Base-by-base conservation (phyloP, 1,140 invertebrate species). In the Mactra quadrangularis region DNA sequence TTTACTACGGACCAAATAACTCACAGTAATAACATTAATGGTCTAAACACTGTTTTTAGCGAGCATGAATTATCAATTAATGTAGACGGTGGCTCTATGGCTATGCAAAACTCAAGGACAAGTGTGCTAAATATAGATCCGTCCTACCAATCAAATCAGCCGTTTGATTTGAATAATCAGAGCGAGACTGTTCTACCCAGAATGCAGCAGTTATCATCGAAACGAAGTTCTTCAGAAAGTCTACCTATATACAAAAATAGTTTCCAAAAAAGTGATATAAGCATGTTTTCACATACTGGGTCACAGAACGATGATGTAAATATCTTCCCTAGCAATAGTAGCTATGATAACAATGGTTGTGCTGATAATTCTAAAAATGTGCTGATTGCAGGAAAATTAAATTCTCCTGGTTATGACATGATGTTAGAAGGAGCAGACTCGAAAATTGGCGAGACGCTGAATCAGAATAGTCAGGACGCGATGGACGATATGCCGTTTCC, bases 81-180 rank as follows among this genome's bases (percentile, higher is more conserved):
- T 9, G 22, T 33, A n/a, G 47, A 47, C 38, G 35, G 31, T 25
- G 35, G 47, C 47, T 68, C 64, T 41, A 68, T 68, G 45, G 27
- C 59, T n/a, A 47, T 41, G 6, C 35, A 25, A 38, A 41, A 41
- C n/a, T 7, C 68, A 13, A 4, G 15, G 22, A 41, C 55, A 45
- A 33, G 59, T 47, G 71, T 74, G 71, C 71, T 57, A 74, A 74
- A 74, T 74, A 59, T 74, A 74, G 53, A 55, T 74, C 52, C 71
- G 53, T 74, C 71, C 71, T 45, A 33, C 59, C 71, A 57, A 25
- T 22, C n/a, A 2, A 55, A 35, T n/a, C n/a, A 31, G n/a, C 50
- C 38, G 52, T 59, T 59, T 74, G 53, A 19, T 35, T 31, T 53
- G 25, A 19, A 52, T 53, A 74, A 41, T 59, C 71, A 74, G 55